Evolutionary conservation across 2,888 invertebrate genomes (phyloP), one percentile per base, ranked within the genome.

Genomic region (Sphaeridia pumilis): DNA sequence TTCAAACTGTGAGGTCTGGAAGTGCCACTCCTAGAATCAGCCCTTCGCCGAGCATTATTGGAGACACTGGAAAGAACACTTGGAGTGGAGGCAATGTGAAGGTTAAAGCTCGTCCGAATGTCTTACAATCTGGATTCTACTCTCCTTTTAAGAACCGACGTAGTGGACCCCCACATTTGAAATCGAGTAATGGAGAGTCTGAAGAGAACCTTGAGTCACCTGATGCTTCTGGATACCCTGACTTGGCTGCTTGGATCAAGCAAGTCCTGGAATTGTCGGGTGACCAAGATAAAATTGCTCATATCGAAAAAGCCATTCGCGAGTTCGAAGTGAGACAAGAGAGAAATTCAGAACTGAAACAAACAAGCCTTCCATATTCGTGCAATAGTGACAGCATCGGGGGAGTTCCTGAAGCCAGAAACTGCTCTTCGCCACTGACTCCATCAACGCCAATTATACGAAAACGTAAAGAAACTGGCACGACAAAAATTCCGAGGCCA

Each of bases 221-320:
- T 28, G 27, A 46, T 12, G 35, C 27, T n/a, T 41, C 42, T 7
- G 57, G 51, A 4, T 46, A 55, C 34, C 57, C 58, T 5, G 61
- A 61, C 52, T 50, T 65, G 24, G 65, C 65, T 12, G 51, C 53
- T 10, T 60, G 63, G 53, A 63, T 65, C 20, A 58, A 58, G 50
- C 57, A 57, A 46, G 65, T 63, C 28, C 46, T 65, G 31, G 63
- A 65, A 44, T 46, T 60, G 14, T 58, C 59, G 21, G 60, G 60
- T 10, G 63, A 65, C 41, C 58, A 61, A 21, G 65, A 63, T 44
- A 65, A 63, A 52, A 65, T 65, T 34, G 60, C 65, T 43, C 65
- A 63, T 53, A 65, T 65, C 51, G 65, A 63, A 42, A 27, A 58
- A 34, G 65, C 61, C n/a, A 57, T 65, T 25, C 61, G 63, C 27